Evolutionary conservation across 2,888 invertebrate species (phyloP), one percentile per base, ranked within the genome.

Genomic region (Caenorhabditis sp.): DNA sequence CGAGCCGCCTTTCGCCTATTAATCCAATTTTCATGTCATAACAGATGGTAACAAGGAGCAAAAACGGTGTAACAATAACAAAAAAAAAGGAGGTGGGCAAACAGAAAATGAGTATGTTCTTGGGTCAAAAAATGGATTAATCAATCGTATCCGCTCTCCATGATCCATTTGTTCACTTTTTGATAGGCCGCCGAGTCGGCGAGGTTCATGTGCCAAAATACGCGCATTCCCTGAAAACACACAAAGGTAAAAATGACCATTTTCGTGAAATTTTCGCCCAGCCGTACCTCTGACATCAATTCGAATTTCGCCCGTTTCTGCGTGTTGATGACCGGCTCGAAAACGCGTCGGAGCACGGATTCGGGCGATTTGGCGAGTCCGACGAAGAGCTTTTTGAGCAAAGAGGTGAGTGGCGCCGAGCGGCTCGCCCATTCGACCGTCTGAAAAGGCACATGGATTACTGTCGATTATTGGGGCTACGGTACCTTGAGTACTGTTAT

Each of bases 341-440:
- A 77, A 11, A 77, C 62, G 2, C 77, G 41, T 7, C 39, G 37
- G 8, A 77, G 32, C 50, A 77, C 72, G 5, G 65, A 58, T 56
- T 77, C 77, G 1, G 78, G 73, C 0, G 62, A 65, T 39, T 72
- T 73, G 7, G 70, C 55, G 13, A 83, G 53, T 8, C 48, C 59
- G 20, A 59, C n/a, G 71, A 83, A 83, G 26, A 81, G 27, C 20
- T 66, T 61, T 39, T 75, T 78, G 55, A 83, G 75, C 8, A 80
- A 39, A 6, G 50, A 45, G 0, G 79, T 74, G 8, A 72, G 63
- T 0, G 71, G 48, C 3, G 66, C 13, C 11, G 53, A 56, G 7
- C 80, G 48, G 2, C 75, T 77, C 20, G 79, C 83, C 81, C 81
- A 83, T 75, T 83, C 81, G 53, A 83, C 70, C 9, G 75, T 75